A percentile compares a stretch with the other conserved stretches of the same genome.
Conservation (phyloP, 2,113 vertebrate species). For the Leuciscus idus region DNA sequence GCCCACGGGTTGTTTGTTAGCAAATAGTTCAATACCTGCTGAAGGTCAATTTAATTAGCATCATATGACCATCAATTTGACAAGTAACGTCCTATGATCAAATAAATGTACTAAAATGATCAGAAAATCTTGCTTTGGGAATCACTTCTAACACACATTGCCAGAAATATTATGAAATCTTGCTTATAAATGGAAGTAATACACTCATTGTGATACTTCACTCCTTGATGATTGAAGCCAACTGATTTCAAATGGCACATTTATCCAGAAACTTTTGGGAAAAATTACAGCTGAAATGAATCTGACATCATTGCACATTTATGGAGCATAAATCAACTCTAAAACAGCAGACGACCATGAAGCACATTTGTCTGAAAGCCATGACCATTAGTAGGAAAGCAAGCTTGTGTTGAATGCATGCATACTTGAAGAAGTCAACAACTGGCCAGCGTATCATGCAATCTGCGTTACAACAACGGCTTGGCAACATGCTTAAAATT, state of each 20-base stretch:
- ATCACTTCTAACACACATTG: conserved; percentile 58
- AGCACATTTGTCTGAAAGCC: conserved; percentile 36
- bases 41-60: background rate
- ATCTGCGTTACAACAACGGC: background rate
- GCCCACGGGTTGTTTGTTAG: background rate
- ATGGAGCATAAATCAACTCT: conserved; percentile 44
- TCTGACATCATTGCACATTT: conserved; percentile 63
- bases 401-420: background rate
- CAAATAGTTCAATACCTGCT: background rate
- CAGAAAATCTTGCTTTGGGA: conserved; percentile 21
- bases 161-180: conserved; percentile 58
- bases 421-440: background rate
- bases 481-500: background rate
- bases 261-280: conserved; percentile 71
- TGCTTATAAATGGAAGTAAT: conserved; percentile 76
- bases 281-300: conserved; percentile 70
- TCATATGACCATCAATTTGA: background rate
- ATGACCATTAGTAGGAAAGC: background rate
- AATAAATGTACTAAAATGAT: conserved; percentile 26
- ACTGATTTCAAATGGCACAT: conserved; percentile 75
- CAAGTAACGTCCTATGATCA: background rate
- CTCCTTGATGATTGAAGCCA: conserved; percentile 77
- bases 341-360: conserved; percentile 36
- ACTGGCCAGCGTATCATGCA: background rate
- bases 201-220: conserved; percentile 77